Evolutionary conservation across 2,113 vertebrate species (phyloP).

Genomic region (Accipiter virgatus): DNA sequence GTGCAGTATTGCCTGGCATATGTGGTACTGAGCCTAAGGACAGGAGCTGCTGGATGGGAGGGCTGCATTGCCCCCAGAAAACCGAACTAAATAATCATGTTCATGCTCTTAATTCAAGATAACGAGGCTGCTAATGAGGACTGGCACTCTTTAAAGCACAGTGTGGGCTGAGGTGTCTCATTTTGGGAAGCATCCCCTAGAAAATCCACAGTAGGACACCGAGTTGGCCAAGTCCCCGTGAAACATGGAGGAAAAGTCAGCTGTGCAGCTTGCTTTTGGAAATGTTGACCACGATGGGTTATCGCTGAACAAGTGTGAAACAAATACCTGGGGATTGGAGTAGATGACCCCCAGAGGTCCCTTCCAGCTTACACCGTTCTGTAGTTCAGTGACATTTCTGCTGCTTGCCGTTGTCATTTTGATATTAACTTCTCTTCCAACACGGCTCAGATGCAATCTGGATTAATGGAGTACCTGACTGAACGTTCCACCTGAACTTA

Average conservation of each 20-base stretch:
- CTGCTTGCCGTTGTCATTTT: background rate
- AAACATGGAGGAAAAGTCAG: background rate
- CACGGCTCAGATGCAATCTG: background rate
- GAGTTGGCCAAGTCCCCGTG: accelerated
- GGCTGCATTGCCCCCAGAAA: background rate
- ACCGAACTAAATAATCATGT: background rate
- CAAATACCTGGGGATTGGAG: background rate
- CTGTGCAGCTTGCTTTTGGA: background rate
- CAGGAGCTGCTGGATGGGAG: background rate
- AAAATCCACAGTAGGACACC: background rate
- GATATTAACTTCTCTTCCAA: background rate
- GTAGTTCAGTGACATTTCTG: background rate
- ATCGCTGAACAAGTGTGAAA: background rate
- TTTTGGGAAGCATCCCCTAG: background rate
- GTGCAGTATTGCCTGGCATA: background rate
- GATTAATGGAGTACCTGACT: no score
- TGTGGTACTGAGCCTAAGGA: background rate
- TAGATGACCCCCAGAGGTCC: background rate
- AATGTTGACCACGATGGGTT: background rate
- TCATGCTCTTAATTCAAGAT: background rate
- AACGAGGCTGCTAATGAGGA: background rate
- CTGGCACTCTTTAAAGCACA: accelerated
- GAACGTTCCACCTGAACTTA: background rate
- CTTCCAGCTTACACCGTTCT: background rate
- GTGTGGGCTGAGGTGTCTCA: background rate